These are phyloP conservation scores for Theristicus caerulescens DNA, from an alignment of 2,113 vertebrate genomes.

Conservation along the genomic window DNA sequence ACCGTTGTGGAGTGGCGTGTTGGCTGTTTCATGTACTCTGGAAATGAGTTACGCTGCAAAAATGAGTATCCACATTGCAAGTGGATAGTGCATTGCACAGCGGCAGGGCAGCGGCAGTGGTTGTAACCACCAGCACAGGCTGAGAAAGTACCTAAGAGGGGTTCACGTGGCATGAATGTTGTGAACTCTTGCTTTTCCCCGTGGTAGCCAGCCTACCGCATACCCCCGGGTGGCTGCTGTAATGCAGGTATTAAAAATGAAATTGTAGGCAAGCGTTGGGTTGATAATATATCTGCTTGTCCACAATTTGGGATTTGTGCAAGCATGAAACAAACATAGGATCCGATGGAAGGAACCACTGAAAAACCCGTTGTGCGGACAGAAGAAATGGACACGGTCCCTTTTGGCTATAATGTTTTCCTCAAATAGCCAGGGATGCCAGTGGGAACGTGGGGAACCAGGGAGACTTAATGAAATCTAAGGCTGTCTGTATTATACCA, in stretches of 20 bases:
- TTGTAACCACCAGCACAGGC: not conserved
- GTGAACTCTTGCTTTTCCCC: not conserved
- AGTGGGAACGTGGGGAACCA: not conserved
- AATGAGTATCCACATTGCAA: not conserved
- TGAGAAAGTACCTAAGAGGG: not conserved
- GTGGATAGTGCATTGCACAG: not conserved
- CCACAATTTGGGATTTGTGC: not conserved
- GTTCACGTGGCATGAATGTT: not conserved
- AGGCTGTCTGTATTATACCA: not conserved
- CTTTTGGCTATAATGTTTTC: not conserved
- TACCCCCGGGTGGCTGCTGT: not conserved
- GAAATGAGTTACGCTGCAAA: not conserved
- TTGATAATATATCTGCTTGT: not conserved
- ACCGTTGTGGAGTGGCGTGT: rapidly evolving
- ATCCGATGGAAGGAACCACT: not conserved
- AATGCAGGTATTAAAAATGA: not conserved
- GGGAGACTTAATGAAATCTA: not conserved
- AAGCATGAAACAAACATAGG: not conserved
- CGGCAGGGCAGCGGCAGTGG: not conserved
- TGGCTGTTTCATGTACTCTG: not conserved
- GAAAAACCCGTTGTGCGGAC: not conserved
- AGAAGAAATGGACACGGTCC: not conserved
- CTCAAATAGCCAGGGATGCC: not conserved
- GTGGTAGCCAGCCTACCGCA: not conserved
- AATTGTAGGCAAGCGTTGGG: not conserved